Evolutionary conservation across 2,113 vertebrate species (phyloP).

Genomic region (Syrrhaptes paradoxus): DNA sequence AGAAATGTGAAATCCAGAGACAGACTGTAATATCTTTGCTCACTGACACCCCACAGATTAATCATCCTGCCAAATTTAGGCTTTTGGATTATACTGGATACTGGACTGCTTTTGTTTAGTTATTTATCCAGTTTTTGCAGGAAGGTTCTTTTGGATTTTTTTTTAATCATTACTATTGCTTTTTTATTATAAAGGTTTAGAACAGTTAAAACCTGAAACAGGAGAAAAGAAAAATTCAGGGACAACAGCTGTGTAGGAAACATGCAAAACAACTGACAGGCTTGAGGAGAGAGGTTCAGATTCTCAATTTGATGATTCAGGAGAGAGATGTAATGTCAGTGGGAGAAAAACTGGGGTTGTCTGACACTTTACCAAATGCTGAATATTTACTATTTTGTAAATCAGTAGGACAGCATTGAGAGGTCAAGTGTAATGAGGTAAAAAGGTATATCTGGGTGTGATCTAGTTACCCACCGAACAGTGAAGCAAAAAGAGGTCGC

Average conservation of each 20-base stretch:
- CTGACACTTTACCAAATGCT: not conserved
- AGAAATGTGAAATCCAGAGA: not conserved
- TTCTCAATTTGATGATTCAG: not conserved
- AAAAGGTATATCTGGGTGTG: not conserved
- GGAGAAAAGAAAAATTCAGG: not conserved
- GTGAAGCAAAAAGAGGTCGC: not conserved
- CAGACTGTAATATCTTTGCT: not conserved
- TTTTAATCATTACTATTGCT: not conserved
- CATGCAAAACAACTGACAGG: not conserved
- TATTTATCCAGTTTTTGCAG: not conserved
- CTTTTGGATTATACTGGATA: not conserved
- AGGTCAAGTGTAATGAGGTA: not conserved
- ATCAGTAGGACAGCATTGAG: not conserved
- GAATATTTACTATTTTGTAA: not conserved
- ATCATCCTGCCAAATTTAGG: not conserved
- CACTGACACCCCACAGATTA: not conserved
- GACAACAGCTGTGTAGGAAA: not conserved
- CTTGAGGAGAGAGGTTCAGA: not conserved
- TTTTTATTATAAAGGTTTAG: not conserved
- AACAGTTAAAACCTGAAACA: not conserved
- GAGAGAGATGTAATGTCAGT: not conserved
- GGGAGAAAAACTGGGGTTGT: not conserved
- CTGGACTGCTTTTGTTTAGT: not conserved
- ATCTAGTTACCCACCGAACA: not conserved
- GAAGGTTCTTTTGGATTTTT: not conserved